Conservation (phyloP, 2,797 vertebrate genomes). For the Ataeniobius toweri region DNA sequence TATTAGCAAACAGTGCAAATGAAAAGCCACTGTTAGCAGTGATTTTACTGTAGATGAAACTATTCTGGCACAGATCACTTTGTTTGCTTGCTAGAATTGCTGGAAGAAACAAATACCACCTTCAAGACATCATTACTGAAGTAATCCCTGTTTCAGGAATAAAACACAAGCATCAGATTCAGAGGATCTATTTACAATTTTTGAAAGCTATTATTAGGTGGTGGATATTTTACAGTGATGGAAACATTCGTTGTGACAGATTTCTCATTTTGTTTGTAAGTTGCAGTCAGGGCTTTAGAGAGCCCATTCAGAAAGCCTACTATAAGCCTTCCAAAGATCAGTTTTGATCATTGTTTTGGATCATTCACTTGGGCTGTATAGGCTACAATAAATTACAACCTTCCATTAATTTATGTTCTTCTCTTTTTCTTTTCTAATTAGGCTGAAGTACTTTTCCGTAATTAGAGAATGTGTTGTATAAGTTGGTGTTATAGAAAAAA, state of each 20-base stretch:
- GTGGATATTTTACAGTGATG: neutral
- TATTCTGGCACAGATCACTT: neutral
- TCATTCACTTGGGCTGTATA: neutral
- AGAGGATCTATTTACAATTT: neutral
- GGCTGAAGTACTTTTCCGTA: conserved; percentile 8
- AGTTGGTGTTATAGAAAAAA: conserved; percentile 17
- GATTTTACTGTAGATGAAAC: neutral
- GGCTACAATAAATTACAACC: conserved; percentile 18
- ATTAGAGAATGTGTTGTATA: conserved; percentile 6
- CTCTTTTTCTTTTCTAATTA: conserved; percentile 11
- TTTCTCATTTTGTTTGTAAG: neutral
- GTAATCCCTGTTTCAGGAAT: neutral
- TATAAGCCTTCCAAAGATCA: neutral
- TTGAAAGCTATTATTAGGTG: neutral
- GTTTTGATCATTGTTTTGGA: neutral
- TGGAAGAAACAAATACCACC: neutral
- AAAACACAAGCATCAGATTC: neutral
- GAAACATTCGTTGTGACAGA: neutral
- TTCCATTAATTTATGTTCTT: conserved; percentile 21
- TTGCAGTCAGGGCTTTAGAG: neutral
- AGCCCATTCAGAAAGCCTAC: neutral
- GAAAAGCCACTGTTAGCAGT: neutral
- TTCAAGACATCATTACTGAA: neutral
- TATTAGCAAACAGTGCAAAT: neutral
- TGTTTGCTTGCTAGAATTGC: neutral